phyloP scores from a whole-genome alignment of 2,797 vertebrate species.

The Silurus lanzhouensis region DNA sequence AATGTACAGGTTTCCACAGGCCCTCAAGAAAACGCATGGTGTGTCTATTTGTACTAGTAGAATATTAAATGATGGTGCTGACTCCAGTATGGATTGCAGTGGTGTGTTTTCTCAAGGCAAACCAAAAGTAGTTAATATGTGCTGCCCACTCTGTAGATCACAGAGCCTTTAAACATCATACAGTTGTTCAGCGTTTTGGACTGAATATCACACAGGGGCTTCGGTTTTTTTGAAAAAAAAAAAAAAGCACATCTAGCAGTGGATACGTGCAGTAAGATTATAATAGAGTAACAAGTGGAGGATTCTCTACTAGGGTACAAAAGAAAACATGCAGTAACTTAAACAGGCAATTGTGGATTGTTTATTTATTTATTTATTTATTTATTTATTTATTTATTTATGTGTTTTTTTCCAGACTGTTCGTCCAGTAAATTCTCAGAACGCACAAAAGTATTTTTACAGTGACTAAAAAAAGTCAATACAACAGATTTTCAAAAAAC shows the following conservation, averaged over 20 bases:
- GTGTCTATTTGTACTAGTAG: background rate
- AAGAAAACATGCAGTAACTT: background rate
- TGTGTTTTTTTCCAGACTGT: no score
- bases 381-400: no score
- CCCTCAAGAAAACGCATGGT: background rate
- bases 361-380: no score
- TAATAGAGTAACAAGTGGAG: background rate
- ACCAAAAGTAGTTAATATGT: conserved; percentile 6
- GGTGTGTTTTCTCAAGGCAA: background rate
- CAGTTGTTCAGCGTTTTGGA: conserved; percentile 9
- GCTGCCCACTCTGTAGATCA: conserved; percentile 21
- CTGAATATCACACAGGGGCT: background rate
- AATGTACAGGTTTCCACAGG: background rate
- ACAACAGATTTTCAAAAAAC: no score
- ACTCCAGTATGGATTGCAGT: background rate
- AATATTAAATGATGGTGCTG: background rate
- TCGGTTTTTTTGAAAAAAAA: background rate
- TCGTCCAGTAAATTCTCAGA: background rate
- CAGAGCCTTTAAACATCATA: conserved; percentile 25
- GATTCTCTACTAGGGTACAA: background rate
- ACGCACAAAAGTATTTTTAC: background rate
- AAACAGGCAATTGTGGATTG: background rate
- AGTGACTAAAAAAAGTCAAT: background rate
- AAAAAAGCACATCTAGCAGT: background rate
- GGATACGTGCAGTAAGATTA: background rate